Conservation (phyloP, 2,113 vertebrate genomes). For the Pan paniscus region DNA sequence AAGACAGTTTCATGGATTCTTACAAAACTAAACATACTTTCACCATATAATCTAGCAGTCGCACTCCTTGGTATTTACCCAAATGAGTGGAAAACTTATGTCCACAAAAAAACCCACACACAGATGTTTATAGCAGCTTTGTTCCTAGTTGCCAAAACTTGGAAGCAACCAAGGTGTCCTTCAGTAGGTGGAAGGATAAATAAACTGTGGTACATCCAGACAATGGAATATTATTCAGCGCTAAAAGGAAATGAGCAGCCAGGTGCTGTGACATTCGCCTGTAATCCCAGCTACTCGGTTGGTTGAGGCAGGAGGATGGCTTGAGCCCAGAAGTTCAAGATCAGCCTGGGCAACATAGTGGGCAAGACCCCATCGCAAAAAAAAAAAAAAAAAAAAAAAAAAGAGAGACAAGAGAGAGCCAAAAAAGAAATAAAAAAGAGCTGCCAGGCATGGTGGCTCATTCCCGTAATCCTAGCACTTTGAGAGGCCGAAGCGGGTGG, state of each 20-base stretch:
- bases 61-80: not conserved
- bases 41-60: not conserved
- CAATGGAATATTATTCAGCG: not conserved
- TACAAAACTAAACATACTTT: not conserved
- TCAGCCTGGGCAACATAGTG: not conserved
- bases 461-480: too few relatives aligned
- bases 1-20: not conserved
- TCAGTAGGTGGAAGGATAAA: not conserved
- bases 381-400: not conserved
- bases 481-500: too few relatives aligned
- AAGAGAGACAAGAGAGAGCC: too few relatives aligned
- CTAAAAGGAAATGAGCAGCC: not conserved
- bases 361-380: not conserved
- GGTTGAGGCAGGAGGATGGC: not conserved
- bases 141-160: not conserved
- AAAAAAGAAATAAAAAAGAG: too few relatives aligned
- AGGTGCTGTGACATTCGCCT: not conserved
- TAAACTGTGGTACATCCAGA: not conserved
- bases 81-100: not conserved
- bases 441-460: too few relatives aligned
- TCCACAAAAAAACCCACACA: not conserved
- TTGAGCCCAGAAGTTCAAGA: not conserved
- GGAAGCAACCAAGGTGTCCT: not conserved
- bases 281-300: not conserved
- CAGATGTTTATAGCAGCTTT: not conserved